A percentile compares a stretch with the other conserved stretches of the same genome.
phyloP scores from a whole-genome alignment of 53 echinoderm and acorn worm species.

The Patiria pectinifera region DNA sequence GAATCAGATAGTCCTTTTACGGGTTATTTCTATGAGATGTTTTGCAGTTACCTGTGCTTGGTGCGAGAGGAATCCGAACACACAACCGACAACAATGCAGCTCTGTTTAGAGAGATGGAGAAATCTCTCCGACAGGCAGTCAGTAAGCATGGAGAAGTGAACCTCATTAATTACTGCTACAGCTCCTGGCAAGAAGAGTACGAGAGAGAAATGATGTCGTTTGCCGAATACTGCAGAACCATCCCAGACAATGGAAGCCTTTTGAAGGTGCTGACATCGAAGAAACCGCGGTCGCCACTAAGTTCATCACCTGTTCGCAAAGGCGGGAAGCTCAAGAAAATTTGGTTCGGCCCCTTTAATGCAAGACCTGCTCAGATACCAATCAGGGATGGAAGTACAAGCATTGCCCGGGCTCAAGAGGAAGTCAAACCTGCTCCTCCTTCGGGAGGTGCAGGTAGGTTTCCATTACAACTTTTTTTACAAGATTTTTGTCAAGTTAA shows the following conservation, averaged over 20 bases:
- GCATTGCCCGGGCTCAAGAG: no score
- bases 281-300: neutral
- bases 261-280: neutral
- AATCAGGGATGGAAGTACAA: no score
- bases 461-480: no score
- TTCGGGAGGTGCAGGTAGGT: no score
- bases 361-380: no score
- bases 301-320: neutral
- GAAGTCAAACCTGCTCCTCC: no score
- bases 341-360: neutral
- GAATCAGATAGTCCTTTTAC: no score
- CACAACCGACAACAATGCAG: no score
- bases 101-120: neutral
- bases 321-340: neutral
- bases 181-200: conserved; percentile 1
- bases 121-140: neutral
- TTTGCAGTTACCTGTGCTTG: no score
- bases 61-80: no score
- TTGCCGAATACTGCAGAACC: neutral
- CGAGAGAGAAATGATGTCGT: neutral
- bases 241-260: neutral
- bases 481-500: no score
- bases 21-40: no score
- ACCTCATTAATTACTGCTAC: neutral
- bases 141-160: neutral